Evolutionary conservation across 2,113 vertebrate species (phyloP).

Genomic region (Setophaga coronata): DNA sequence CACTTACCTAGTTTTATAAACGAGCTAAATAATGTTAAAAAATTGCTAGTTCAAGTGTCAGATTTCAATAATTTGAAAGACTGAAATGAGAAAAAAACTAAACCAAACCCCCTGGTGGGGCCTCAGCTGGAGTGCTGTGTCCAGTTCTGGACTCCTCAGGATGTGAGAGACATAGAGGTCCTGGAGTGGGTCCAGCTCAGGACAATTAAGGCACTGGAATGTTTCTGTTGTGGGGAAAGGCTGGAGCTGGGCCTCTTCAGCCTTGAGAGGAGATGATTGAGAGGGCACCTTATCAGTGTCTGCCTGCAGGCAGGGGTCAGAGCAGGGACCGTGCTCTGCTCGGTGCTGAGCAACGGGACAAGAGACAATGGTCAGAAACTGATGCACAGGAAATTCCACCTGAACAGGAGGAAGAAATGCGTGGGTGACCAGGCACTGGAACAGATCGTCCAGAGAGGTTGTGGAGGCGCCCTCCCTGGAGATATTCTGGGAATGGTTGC

Average conservation of each 20-base stretch:
- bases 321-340: background rate
- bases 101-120: background rate
- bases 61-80: background rate
- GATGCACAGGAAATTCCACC: background rate
- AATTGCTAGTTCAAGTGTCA: background rate
- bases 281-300: background rate
- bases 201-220: background rate
- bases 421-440: background rate
- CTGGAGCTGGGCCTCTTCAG: background rate
- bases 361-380: accelerated
- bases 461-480: background rate
- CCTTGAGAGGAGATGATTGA: background rate
- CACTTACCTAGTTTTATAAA: background rate
- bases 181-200: background rate
- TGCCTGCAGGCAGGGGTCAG: background rate
- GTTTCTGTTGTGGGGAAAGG: background rate
- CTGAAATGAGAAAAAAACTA: background rate
- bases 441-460: background rate
- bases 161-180: background rate
- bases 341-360: accelerated
- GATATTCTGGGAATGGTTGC: background rate
- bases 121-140: background rate
- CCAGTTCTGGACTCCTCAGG: background rate
- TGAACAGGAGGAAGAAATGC: background rate
- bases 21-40: background rate